phyloP scores from a whole-genome alignment of 2,113 vertebrate genomes.

The Quiscalus mexicanus region DNA sequence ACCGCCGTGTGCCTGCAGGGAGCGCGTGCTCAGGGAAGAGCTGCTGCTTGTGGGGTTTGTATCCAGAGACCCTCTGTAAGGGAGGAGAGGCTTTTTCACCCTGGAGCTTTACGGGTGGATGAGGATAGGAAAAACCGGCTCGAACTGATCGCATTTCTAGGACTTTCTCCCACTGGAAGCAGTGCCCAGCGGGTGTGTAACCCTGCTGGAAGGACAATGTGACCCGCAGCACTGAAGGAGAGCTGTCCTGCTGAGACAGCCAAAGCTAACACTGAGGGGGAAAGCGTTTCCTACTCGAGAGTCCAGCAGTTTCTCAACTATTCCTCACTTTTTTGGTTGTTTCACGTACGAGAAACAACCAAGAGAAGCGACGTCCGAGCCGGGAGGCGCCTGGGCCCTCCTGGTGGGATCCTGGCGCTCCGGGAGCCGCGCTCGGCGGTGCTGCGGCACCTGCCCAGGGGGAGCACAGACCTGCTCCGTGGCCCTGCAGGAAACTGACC shows the following conservation, averaged over 20 bases:
- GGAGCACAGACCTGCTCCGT: background rate
- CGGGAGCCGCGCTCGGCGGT: background rate
- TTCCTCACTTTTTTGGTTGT: background rate
- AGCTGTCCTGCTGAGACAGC: background rate
- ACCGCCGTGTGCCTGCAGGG: background rate
- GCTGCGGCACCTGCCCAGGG: background rate
- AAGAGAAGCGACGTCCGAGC: background rate
- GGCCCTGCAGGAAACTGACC: background rate
- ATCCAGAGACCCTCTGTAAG: fast-evolving
- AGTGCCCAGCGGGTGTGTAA: background rate
- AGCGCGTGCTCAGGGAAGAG: background rate
- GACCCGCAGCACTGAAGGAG: background rate
- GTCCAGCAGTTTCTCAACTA: background rate
- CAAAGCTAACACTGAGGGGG: background rate
- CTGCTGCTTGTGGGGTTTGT: background rate
- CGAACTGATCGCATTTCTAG: background rate
- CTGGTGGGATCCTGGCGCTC: background rate
- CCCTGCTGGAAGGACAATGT: background rate
- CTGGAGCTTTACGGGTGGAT: background rate
- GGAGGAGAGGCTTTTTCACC: background rate
- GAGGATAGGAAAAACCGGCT: background rate
- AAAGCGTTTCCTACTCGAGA: background rate
- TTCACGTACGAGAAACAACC: background rate
- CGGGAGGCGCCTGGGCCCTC: background rate
- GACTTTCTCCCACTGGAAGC: background rate